Conservation (phyloP, 2,113 vertebrate genomes). For the Phasianus colchicus region DNA sequence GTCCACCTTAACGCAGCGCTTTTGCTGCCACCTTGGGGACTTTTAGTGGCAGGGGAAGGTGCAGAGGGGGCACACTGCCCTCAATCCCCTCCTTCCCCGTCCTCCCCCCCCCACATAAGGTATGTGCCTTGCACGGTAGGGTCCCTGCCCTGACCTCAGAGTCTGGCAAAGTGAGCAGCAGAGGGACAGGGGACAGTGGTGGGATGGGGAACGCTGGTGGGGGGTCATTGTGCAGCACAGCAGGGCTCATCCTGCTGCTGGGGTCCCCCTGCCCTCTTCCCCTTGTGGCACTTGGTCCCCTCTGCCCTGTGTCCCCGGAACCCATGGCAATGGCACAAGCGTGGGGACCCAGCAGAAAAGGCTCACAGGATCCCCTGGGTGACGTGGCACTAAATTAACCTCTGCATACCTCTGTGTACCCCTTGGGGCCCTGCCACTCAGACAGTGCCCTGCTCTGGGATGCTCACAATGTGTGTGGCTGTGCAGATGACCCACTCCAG, state of each 20-base stretch:
- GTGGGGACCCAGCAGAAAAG: neutral
- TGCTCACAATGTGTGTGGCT: neutral
- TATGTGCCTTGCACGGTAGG: too few species aligned
- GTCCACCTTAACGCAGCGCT: fast-evolving
- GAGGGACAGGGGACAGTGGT: neutral
- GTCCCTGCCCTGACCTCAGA: neutral
- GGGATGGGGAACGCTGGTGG: neutral
- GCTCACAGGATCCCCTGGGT: neutral
- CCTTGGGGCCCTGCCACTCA: neutral
- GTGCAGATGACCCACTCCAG: neutral
- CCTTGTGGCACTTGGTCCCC: neutral
- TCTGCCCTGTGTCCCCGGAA: neutral
- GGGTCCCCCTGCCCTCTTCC: neutral
- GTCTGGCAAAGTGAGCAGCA: neutral
- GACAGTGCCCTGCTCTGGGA: neutral
- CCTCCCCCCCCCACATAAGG: neutral
- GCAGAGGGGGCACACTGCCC: fast-evolving
- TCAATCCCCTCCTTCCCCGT: too few species aligned
- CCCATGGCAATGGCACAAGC: fast-evolving
- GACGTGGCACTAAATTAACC: neutral
- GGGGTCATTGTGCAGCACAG: neutral
- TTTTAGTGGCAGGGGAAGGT: neutral
- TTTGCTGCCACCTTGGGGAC: fast-evolving
- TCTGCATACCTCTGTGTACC: neutral
- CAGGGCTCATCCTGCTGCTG: neutral